Percentiles rank a stretch among this genome's conserved stretches.
phyloP scores from a whole-genome alignment of 2,113 vertebrate genomes.

The Philantomba maxwellii region DNA sequence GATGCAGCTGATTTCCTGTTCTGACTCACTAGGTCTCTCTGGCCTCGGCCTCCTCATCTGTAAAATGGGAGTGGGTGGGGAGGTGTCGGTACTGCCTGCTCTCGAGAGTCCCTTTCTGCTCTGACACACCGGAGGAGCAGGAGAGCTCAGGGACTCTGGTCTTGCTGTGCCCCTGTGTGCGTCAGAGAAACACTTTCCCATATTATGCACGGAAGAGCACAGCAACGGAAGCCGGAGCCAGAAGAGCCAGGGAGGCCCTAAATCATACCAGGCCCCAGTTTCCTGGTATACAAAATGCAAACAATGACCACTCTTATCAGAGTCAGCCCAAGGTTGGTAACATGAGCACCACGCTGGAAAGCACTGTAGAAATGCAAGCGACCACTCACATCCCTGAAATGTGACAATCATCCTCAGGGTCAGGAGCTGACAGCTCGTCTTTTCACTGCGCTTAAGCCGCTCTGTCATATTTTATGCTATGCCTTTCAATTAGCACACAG shows the following conservation, averaged over 20 bases:
- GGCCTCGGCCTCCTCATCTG: background rate
- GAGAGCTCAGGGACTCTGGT: background rate
- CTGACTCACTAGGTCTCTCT: background rate
- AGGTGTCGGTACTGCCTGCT: background rate
- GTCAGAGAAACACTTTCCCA: background rate
- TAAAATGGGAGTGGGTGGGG: background rate
- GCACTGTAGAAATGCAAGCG: background rate
- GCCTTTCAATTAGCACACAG: background rate
- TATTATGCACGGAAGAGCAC: background rate
- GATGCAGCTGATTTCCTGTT: background rate
- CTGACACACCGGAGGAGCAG: background rate
- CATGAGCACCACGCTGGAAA: accelerated
- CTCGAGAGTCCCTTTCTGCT: background rate
- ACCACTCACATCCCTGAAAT: background rate
- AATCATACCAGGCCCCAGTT: background rate
- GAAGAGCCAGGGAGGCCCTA: background rate
- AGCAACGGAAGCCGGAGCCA: background rate
- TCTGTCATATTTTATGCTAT: background rate
- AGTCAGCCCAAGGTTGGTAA: background rate
- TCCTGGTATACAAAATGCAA: background rate
- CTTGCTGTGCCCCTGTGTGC: background rate
- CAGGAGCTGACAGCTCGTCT: background rate
- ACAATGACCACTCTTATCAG: background rate
- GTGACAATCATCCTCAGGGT: background rate
- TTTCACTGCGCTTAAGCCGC: background rate